Conservation (phyloP, 2,113 vertebrate genomes). For the Pomatorhinus ruficollis region DNA sequence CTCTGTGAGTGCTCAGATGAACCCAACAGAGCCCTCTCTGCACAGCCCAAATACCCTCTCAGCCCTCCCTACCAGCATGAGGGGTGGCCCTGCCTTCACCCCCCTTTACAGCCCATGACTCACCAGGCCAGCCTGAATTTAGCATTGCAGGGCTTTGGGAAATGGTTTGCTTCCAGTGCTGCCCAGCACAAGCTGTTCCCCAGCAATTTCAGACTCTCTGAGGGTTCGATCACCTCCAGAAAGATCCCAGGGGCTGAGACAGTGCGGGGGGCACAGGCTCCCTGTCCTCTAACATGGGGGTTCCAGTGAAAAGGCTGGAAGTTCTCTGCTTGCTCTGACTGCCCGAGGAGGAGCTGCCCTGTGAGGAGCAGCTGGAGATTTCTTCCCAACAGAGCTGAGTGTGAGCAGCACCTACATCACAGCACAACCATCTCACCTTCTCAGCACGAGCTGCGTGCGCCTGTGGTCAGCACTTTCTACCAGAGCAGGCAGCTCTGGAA, state of each 20-base stretch:
- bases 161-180: not conserved
- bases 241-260: not conserved
- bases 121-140: not conserved
- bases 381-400: not conserved
- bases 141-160: not conserved
- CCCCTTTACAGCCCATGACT: not conserved
- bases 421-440: not conserved
- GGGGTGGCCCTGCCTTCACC: not conserved
- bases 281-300: not conserved
- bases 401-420: not conserved
- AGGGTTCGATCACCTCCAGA: not conserved
- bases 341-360: fast-evolving
- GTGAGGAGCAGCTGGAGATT: not conserved
- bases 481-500: not conserved
- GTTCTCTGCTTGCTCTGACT: not conserved
- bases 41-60: not conserved
- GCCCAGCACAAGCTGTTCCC: not conserved
- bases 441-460: not conserved
- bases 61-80: fast-evolving
- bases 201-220: not conserved
- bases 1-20: not conserved
- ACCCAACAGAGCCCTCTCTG: not conserved
- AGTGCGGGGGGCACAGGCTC: not conserved
- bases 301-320: not conserved
- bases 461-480: not conserved